Conservation (phyloP, 2,888 invertebrate genomes). For the Palloptera scutellata region DNA sequence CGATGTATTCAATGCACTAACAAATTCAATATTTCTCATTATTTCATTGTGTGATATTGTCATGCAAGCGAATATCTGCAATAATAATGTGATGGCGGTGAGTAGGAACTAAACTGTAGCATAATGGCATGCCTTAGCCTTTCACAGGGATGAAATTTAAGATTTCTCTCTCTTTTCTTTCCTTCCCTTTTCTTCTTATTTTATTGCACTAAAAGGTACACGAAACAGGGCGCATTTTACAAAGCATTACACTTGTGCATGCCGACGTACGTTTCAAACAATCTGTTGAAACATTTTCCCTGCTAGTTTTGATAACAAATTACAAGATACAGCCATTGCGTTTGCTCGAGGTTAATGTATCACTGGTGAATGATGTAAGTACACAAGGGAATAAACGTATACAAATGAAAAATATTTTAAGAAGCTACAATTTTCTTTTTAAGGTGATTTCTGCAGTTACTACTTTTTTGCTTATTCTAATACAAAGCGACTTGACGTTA, state of each 20-base stretch:
- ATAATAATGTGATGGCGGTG: conserved; percentile 44
- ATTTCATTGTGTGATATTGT: conserved; percentile 54
- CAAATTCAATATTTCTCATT: conserved; percentile 51
- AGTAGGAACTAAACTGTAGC: conserved; percentile 10
- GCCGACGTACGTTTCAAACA: conserved; percentile 53
- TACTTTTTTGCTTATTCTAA: conserved; percentile 57
- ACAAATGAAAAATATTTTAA: conserved; percentile 6
- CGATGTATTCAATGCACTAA: conserved; percentile 51
- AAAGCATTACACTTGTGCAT: conserved; percentile 45
- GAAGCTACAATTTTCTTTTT: conserved; percentile 28
- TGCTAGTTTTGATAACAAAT: conserved; percentile 46
- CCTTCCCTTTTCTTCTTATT: background rate
- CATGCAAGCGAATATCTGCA: conserved; percentile 46
- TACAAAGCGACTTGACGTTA: conserved; percentile 58
- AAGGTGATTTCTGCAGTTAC: conserved; percentile 55
- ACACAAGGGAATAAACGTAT: background rate
- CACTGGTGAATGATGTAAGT: conserved; percentile 48
- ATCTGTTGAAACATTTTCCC: conserved; percentile 54
- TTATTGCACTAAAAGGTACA: conserved; percentile 34
- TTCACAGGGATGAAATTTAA: background rate
- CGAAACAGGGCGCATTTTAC: conserved; percentile 51
- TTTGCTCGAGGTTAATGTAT: conserved; percentile 51
- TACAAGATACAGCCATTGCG: conserved; percentile 55
- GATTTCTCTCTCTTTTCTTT: background rate
- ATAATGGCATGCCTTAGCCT: background rate